A percentile compares a stretch with the other conserved stretches of the same genome.
These are phyloP conservation scores for Ifrita kowaldi DNA, from an alignment of 2,113 vertebrate species.

Conservation along the genomic window DNA sequence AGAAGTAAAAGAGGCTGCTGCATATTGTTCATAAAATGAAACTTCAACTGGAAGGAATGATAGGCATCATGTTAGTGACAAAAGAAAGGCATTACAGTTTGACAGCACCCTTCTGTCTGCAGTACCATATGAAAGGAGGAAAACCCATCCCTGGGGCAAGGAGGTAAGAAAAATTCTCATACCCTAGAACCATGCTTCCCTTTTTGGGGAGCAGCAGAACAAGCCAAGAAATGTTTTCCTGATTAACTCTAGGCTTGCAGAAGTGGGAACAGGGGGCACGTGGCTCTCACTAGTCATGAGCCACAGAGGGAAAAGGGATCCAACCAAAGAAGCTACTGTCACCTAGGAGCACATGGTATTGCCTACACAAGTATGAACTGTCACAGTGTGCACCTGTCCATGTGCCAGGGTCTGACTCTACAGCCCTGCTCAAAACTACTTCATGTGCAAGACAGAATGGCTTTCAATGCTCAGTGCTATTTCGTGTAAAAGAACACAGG, in stretches of 20 bases:
- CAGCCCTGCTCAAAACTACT: neutral
- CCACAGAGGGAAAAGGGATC: neutral
- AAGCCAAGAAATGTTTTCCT: neutral
- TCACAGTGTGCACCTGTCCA: neutral
- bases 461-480: neutral
- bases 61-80: neutral
- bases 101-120: neutral
- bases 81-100: neutral
- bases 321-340: neutral
- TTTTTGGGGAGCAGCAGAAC: neutral
- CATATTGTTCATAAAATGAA: neutral
- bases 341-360: neutral
- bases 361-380: accelerated
- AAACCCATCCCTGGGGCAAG: neutral
- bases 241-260: neutral
- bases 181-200: neutral
- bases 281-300: neutral
- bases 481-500: neutral
- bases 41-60: neutral
- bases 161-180: neutral
- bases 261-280: neutral
- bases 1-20: neutral
- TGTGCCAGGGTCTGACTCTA: neutral
- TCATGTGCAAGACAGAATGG: accelerated
- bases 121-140: neutral